Evolutionary conservation across 2,113 vertebrate species (phyloP).

Genomic region (Ginglymostoma cirratum): DNA sequence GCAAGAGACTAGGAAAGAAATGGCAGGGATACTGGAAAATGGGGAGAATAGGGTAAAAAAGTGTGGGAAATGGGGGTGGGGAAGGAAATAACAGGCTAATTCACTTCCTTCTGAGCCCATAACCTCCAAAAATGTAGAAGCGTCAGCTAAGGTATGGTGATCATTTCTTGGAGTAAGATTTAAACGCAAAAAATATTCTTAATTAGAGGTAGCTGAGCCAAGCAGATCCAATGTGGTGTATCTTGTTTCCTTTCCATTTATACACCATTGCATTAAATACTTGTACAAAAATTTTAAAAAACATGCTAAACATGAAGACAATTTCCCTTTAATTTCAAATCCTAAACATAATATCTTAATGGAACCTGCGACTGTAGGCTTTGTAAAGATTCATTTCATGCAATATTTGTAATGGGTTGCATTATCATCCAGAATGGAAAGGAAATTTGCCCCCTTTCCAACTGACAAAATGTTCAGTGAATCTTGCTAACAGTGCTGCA

Average conservation of each 20-base stretch:
- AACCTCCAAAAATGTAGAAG: background rate
- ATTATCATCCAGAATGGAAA: background rate
- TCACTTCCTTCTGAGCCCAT: background rate
- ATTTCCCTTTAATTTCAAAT: slow-evolving; percentile 7
- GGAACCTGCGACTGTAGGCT: background rate
- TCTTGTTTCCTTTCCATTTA: background rate
- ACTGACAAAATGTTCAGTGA: background rate
- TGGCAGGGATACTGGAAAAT: too few relatives aligned
- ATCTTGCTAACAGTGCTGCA: background rate
- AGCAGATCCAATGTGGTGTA: background rate
- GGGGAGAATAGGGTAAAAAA: too few relatives aligned
- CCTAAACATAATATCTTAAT: background rate
- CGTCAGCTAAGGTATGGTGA: background rate
- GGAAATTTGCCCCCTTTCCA: background rate
- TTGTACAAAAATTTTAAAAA: background rate
- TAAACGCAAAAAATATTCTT: background rate
- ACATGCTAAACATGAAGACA: background rate
- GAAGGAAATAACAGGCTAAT: background rate
- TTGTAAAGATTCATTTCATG: background rate
- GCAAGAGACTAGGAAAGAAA: too few relatives aligned
- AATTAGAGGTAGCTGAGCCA: background rate
- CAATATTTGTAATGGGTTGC: background rate
- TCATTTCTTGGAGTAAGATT: background rate
- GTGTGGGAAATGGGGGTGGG: too few relatives aligned
- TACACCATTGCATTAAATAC: background rate